A percentile compares a stretch with the other conserved stretches of the same genome.
Evolutionary conservation across 92 coral and sea anemone genomes (phyloP).

Genomic region (Muricea muricata): DNA sequence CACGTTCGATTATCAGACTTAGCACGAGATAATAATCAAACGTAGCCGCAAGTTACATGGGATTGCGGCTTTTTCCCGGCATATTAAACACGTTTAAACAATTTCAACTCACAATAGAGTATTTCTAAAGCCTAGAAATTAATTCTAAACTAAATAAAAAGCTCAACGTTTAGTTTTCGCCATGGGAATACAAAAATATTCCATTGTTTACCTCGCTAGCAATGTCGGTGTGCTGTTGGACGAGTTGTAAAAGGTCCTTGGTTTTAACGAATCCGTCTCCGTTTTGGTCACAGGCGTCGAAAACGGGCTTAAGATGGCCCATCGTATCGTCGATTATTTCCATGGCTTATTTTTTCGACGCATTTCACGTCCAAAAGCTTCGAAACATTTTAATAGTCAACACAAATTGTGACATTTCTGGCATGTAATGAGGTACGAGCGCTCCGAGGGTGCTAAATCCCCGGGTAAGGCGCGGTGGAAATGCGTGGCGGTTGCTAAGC

Average conservation of each 20-base stretch:
- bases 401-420: neutral
- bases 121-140: neutral
- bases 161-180: neutral
- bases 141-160: neutral
- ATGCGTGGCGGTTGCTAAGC: neutral
- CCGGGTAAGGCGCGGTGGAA: neutral
- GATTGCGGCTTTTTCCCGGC: neutral
- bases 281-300: conserved; percentile 96
- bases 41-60: too few relatives aligned
- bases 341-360: conserved; percentile 7
- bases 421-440: neutral
- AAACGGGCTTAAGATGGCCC: conserved; percentile 82
- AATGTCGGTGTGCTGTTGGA: conserved; percentile 80
- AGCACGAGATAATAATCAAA: neutral
- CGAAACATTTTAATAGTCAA: neutral
- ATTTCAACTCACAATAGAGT: neutral
- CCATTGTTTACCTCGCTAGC: conserved; percentile 75
- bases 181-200: neutral
- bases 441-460: neutral
- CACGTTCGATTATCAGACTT: neutral
- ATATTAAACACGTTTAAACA: neutral
- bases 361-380: neutral
- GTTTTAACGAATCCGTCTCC: conserved; percentile 99
- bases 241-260: conserved; percentile 88
- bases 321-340: conserved; percentile 67